Conservation (phyloP, 2,888 invertebrate species). For the Athalia rosae region DNA sequence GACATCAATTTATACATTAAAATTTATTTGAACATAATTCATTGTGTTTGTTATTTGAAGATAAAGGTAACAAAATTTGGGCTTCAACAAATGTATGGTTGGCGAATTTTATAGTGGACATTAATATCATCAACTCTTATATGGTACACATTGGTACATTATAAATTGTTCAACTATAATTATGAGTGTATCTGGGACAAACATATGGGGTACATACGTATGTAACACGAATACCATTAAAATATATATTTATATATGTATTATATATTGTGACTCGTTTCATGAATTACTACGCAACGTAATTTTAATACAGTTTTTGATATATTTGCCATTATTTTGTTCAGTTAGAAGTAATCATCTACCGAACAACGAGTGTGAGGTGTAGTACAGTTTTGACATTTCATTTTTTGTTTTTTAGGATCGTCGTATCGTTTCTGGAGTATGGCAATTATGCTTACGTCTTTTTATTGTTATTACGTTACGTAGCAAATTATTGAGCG, state of each 20-base stretch:
- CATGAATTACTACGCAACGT: slow-evolving; percentile 5
- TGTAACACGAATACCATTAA: slow-evolving; percentile 34
- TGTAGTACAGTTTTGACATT: background rate
- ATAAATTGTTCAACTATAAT: slow-evolving; percentile 48
- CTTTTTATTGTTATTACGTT: slow-evolving; percentile 5
- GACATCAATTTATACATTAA: slow-evolving; percentile 66
- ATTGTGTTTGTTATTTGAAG: slow-evolving; percentile 56
- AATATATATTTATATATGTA: too few species aligned
- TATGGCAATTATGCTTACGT: background rate
- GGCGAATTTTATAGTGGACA: slow-evolving; percentile 46
- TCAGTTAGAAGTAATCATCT: too few species aligned
- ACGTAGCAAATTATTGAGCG: slow-evolving; percentile 40
- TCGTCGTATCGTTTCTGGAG: background rate
- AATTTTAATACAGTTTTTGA: slow-evolving; percentile 18
- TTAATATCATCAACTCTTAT: slow-evolving; percentile 1
- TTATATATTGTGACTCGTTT: background rate
- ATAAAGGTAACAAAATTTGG: slow-evolving; percentile 63
- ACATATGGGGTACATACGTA: slow-evolving; percentile 55
- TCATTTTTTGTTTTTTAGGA: background rate
- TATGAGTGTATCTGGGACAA: slow-evolving; percentile 52
- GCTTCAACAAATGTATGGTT: slow-evolving; percentile 58
- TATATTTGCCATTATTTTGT: background rate
- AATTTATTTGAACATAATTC: slow-evolving; percentile 39
- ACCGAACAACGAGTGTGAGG: too few species aligned
- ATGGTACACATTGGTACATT: background rate